phyloP scores from a whole-genome alignment of 2,113 vertebrate species.

The Perca flavescens region DNA sequence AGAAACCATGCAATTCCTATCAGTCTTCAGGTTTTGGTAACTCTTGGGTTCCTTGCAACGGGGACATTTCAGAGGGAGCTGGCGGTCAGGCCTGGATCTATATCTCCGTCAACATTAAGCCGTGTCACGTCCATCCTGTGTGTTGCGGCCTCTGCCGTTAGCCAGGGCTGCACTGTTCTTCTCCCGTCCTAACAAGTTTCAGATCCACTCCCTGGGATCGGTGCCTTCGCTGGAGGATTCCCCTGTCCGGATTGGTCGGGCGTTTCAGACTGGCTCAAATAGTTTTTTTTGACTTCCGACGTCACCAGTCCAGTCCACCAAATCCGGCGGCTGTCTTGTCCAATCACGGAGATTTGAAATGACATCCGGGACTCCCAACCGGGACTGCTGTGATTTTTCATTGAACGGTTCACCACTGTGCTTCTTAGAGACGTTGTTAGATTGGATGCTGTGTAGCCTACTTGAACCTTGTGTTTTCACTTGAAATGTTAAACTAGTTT shows the following conservation, averaged over 20 bases:
- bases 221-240: background rate
- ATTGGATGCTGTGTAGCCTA: background rate
- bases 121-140: background rate
- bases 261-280: background rate
- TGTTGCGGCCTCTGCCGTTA: background rate
- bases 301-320: background rate
- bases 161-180: background rate
- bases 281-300: fast-evolving
- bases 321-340: background rate
- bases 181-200: background rate
- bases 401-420: background rate
- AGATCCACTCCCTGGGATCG: background rate
- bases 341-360: background rate
- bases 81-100: background rate
- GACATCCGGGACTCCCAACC: background rate
- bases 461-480: background rate
- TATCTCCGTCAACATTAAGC: background rate
- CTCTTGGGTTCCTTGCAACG: no score
- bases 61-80: background rate
- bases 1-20: background rate
- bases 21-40: background rate
- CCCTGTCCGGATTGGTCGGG: no score
- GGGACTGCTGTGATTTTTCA: background rate
- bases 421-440: background rate
- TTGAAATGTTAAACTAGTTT: no score